Evolutionary conservation across 1,140 invertebrate genomes (phyloP), one percentile per base, ranked within the genome.

Genomic region (Meloidogyne floridensis): DNA sequence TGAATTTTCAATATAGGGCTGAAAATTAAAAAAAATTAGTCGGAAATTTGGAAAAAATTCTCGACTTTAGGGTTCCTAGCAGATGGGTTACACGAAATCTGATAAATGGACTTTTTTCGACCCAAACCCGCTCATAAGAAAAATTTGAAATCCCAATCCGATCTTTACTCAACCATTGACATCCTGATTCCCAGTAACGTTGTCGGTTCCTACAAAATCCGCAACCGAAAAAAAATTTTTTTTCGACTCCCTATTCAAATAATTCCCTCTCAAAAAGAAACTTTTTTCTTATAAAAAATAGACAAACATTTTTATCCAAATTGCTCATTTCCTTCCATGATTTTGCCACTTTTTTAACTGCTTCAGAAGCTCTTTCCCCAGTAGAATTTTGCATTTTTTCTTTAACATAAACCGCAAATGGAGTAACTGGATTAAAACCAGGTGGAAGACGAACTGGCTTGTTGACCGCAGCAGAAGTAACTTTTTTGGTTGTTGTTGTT

Each of bases 351-450:
- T 65, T n/a, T 18, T 65, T 65, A 65, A 65, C 7, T 1, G n/a
- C 2, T n/a, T 65, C 59, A 65, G 59, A 65, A n/a, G 59, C 3
- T 65, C n/a, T 65, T 8, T n/a, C n/a, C 5, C 75, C 75, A 15
- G 1, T 74, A 5, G 75, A 11, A 32, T 51, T 9, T 74, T 77
- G 2, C 2, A 7, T 74, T 15, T 74, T 56, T 71, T 77, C 75
- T 32, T 77, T 42, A 7, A 77, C 7, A 20, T n/a, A 77, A 4
- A 77, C 0, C 5, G 75, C 15, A 75, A 77, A 77, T 4, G 75
- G 53, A 77, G 6, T 77, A 9, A 51, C 20, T 15, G 75, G 15
- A 77, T 74, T 77, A 51, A 15, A 77, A 3, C 75, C 75, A 74
- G 75, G 56, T 70, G 75, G 75, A 13, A 77, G 75, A 3, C 56